These are phyloP conservation scores for Bambusicola thoracicus DNA, from an alignment of 2,113 vertebrate genomes.

Conservation along the genomic window DNA sequence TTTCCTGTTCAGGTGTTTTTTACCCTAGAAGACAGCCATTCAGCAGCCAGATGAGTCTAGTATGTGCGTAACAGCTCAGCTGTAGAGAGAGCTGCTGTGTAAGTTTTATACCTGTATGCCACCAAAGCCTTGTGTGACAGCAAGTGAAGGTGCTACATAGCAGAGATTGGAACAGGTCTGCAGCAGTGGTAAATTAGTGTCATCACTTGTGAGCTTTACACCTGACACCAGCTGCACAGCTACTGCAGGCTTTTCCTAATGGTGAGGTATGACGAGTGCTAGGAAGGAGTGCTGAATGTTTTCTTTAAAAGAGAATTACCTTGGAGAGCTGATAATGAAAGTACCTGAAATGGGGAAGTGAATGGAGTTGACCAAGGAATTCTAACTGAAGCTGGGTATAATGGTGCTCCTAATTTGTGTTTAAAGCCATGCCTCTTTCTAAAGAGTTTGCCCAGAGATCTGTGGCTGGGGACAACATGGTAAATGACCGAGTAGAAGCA, in stretches of 20 bases:
- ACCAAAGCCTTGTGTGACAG: neutral
- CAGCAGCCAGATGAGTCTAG: neutral
- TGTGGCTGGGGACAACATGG: neutral
- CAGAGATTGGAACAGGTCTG: neutral
- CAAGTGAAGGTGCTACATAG: neutral
- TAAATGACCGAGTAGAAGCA: slow-evolving; percentile 44
- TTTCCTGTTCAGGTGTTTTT: slow-evolving; percentile 32
- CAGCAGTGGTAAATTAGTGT: neutral
- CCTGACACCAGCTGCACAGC: neutral
- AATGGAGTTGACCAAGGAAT: neutral
- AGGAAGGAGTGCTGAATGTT: neutral
- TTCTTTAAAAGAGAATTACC: neutral
- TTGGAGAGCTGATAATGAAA: neutral
- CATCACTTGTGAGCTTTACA: neutral
- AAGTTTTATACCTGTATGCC: neutral
- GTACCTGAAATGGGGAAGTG: neutral
- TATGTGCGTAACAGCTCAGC: neutral
- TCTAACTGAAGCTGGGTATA: neutral
- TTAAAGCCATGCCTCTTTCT: neutral
- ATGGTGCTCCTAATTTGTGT: neutral
- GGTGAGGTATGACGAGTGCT: neutral
- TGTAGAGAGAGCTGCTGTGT: neutral
- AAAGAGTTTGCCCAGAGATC: slow-evolving; percentile 1
- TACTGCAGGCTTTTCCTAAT: neutral
- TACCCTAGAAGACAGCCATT: neutral